Base-by-base conservation (phyloP, 2,797 vertebrate genomes). In the Thripadectes ignobilis region DNA sequence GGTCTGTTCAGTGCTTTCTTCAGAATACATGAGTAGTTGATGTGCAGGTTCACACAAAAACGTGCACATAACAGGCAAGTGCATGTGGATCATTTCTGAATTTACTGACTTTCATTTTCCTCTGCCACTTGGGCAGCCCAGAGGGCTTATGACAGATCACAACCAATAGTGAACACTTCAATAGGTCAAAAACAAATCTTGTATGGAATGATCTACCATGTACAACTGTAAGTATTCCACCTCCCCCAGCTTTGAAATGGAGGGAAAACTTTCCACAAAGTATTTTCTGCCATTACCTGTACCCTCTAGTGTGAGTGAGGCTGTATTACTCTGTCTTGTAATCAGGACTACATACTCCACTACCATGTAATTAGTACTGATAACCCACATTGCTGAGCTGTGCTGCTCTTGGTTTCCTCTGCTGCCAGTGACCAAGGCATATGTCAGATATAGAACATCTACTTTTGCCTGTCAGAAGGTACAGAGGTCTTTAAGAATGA, bases 281-380 rank as follows among this genome's bases (percentile, higher is more conserved):
- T 38, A 22, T 54, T 58, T 72, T 66, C 51, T 78, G 30, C 24
- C n/a, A 5, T 36, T 68, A 14, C 19, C 21, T 30, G 13, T 41
- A 30, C 4, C 1, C 9, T 61, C 32, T 6, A 6, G 7, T 5
- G 12, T 27, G 14, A 22, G 23, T 29, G 34, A 88, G 49, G 29
- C n/a, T 46, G 10, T 21, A 57, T 63, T 51, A 30, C 27, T 29
- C 22, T 36, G 38, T 61, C 27, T 51, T 3, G 2, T 39, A 46
- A 3, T 4, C 43, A 30, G 20, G 6, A 3, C 30, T 23, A 36
- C 20, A 20, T 14, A 10, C 22, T 41, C 32, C 43, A 32, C 10
- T 4, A 54, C 9, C 0, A 0, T 32, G 49, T 3, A 7, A 7
- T 22, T 55, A 36, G 17, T 8, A 6, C 48, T 58, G 68, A 24